phyloP scores from a whole-genome alignment of 2,113 vertebrate species.

The Apteryx owenii region DNA sequence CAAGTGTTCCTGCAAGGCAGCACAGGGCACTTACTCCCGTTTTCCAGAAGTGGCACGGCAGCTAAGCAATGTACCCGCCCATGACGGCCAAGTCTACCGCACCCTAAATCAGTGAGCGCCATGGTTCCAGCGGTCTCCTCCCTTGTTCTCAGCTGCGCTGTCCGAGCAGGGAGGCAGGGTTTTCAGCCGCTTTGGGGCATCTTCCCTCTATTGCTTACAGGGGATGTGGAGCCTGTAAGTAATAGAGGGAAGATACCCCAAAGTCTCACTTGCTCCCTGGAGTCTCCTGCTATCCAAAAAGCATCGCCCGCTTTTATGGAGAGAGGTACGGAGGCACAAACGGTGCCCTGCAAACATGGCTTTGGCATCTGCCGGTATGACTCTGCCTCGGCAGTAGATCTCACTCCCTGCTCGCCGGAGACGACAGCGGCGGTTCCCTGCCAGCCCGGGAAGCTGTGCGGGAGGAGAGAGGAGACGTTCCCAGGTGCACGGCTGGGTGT shows the following conservation, averaged over 20 bases:
- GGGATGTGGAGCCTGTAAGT: neutral
- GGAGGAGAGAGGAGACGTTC: neutral
- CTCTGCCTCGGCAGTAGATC: neutral
- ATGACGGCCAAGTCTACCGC: neutral
- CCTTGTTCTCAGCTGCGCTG: neutral
- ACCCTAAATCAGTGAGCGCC: neutral
- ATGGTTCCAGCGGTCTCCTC: too few species aligned
- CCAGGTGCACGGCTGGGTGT: neutral
- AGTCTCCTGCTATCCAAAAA: neutral
- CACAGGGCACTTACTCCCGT: neutral
- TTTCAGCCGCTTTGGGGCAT: neutral
- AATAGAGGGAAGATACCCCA: neutral
- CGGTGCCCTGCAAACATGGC: neutral
- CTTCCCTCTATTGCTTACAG: too few species aligned
- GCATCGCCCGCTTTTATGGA: neutral
- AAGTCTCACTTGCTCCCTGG: neutral
- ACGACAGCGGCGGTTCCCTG: neutral
- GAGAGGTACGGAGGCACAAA: neutral
- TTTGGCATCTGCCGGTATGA: fast-evolving
- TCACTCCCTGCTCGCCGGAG: fast-evolving
- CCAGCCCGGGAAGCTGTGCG: neutral
- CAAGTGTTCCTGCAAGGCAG: neutral
- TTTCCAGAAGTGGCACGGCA: neutral
- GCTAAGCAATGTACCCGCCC: too few species aligned
- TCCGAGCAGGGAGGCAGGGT: neutral